Evolutionary conservation across 2,888 invertebrate species (phyloP).

Genomic region (Anodontia alba): DNA sequence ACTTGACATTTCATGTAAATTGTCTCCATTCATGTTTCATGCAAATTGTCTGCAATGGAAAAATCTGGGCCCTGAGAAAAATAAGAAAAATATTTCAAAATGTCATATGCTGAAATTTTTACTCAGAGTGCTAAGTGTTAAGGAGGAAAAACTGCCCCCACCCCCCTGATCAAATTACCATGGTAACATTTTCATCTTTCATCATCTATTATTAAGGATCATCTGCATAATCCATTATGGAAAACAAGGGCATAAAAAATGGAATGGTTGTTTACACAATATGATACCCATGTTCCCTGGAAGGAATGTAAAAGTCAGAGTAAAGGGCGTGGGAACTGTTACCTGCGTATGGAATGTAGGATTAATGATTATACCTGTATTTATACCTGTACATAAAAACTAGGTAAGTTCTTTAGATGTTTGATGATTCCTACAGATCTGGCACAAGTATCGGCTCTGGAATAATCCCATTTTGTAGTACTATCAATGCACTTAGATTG

Average conservation of each 20-base stretch:
- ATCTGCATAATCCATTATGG: not conserved
- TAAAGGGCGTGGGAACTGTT: slow-evolving; percentile 6
- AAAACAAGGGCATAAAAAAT: not conserved
- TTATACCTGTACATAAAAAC: slow-evolving; percentile 8
- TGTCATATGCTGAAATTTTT: no score
- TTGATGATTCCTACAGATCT: not conserved
- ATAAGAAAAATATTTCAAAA: no score
- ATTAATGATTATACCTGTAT: slow-evolving; percentile 6
- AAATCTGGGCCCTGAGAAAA: no score
- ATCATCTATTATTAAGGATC: not conserved
- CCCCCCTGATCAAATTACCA: not conserved
- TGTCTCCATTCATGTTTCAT: no score
- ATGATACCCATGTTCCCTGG: slow-evolving; percentile 1
- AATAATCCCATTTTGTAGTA: not conserved
- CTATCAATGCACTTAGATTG: not conserved
- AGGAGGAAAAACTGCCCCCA: no score
- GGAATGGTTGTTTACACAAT: slow-evolving; percentile 1
- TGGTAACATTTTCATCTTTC: not conserved
- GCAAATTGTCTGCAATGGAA: no score
- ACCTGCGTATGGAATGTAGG: not conserved
- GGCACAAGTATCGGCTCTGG: not conserved
- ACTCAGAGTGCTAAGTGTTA: no score
- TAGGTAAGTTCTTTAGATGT: not conserved
- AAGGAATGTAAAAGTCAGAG: not conserved
- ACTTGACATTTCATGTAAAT: no score